These are phyloP conservation scores for Dinocampus coccinellae DNA, from an alignment of 2,888 invertebrate genomes.

Conservation along the genomic window DNA sequence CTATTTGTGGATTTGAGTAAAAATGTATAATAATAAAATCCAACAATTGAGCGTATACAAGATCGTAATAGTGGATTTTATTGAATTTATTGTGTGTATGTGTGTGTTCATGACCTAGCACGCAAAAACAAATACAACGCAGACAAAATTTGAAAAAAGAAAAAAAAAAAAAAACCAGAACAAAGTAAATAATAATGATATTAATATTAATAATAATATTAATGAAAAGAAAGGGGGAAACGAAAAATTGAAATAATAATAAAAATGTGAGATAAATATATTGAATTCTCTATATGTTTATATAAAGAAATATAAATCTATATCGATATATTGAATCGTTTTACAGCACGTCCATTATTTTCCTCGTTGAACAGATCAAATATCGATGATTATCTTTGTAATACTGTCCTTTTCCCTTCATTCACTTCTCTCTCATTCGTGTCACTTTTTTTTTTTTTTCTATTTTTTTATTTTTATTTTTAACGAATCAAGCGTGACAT, in stretches of 20 bases:
- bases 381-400: slow-evolving; percentile 16
- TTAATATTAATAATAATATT: too few species aligned
- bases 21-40: slow-evolving; percentile 41
- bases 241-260: not conserved
- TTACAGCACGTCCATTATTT: slow-evolving; percentile 15
- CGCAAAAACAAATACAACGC: not conserved
- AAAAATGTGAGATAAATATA: not conserved
- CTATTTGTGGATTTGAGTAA: not conserved
- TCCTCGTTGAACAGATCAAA: not conserved
- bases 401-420: not conserved
- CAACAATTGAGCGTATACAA: slow-evolving; percentile 41
- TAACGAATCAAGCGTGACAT: not conserved
- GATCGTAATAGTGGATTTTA: slow-evolving; percentile 45
- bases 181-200: too few species aligned
- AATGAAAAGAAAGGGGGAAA: not conserved
- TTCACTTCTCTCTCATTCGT: not conserved
- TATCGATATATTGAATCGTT: slow-evolving; percentile 14
- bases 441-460: not conserved
- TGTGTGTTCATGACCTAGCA: not conserved
- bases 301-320: too few species aligned
- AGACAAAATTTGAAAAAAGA: not conserved
- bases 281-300: too few species aligned
- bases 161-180: not conserved
- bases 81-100: slow-evolving; percentile 30
- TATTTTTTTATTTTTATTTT: slow-evolving; percentile 3